Conservation (phyloP, 1,140 invertebrate genomes). For the Apis cerana region DNA sequence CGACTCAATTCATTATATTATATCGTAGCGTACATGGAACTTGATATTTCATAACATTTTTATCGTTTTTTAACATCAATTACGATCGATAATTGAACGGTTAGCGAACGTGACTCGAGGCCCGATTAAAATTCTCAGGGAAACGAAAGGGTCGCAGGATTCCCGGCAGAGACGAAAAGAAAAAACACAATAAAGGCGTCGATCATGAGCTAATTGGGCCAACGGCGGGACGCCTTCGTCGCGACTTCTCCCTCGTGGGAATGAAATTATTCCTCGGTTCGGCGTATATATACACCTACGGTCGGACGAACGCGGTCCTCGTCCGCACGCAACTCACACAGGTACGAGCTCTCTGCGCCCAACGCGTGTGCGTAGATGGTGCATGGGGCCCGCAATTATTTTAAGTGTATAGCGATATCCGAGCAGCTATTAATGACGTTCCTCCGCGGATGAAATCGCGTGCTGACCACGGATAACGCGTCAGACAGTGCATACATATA, state of each 20-base stretch:
- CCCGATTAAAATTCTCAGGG: slow-evolving; percentile 16
- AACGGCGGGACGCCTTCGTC: slow-evolving; percentile 33
- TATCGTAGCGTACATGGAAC: too few relatives aligned
- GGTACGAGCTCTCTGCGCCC: not conserved
- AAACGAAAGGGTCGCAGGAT: not conserved
- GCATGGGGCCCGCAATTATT: slow-evolving; percentile 60
- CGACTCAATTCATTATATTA: too few relatives aligned
- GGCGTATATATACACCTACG: not conserved
- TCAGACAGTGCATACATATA: slow-evolving; percentile 48
- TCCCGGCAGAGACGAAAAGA: slow-evolving; percentile 10
- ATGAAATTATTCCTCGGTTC: slow-evolving; percentile 56
- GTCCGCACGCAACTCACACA: not conserved
- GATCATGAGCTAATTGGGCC: slow-evolving; percentile 59
- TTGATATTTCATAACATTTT: too few relatives aligned
- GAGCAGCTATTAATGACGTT: slow-evolving; percentile 69
- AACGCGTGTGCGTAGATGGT: slow-evolving; percentile 22
- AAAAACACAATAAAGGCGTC: slow-evolving; percentile 24
- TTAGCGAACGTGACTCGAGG: not conserved
- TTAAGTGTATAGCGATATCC: slow-evolving; percentile 67
- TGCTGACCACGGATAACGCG: slow-evolving; percentile 60
- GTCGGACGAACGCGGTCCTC: not conserved
- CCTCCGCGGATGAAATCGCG: slow-evolving; percentile 61
- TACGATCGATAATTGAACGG: slow-evolving; percentile 35
- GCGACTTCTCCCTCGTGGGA: slow-evolving; percentile 64
- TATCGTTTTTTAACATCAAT: slow-evolving; percentile 18